A percentile compares a stretch with the other conserved stretches of the same genome.
Conservation (phyloP, 2,113 vertebrate species). For the Capreolus pygargus region DNA sequence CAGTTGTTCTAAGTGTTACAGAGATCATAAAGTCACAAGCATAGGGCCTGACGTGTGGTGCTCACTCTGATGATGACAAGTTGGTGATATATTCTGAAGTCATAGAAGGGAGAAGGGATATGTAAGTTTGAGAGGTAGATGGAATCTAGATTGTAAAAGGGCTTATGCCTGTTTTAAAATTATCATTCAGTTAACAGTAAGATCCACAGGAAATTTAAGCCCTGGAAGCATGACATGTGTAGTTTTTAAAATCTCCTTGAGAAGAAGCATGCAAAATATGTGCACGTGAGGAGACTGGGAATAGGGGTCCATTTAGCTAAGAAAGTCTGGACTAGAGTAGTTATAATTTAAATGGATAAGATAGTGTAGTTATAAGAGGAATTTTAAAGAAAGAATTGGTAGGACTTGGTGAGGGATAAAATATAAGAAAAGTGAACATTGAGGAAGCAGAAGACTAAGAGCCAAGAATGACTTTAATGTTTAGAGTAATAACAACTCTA, state of each 20-base stretch:
- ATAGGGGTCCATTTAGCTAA: background rate
- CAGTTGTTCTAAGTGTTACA: background rate
- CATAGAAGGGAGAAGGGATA: background rate
- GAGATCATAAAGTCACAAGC: background rate
- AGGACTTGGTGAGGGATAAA: background rate
- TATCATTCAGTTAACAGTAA: background rate
- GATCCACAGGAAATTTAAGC: conserved; percentile 10
- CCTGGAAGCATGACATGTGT: background rate
- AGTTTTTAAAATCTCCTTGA: background rate
- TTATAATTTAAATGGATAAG: background rate
- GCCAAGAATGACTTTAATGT: background rate
- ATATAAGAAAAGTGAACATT: background rate
- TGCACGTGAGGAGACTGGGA: background rate
- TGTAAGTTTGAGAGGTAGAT: background rate
- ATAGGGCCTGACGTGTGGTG: background rate
- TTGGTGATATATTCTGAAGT: background rate
- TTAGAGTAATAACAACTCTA: background rate
- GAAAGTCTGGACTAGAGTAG: background rate
- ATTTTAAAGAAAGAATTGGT: background rate
- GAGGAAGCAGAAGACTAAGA: background rate
- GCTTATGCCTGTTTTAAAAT: background rate
- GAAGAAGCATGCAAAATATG: background rate
- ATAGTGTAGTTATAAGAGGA: background rate
- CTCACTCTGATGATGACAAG: background rate
- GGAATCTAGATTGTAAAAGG: background rate